Conservation (phyloP, 2,888 invertebrate species). For the Tigriopus californicus region DNA sequence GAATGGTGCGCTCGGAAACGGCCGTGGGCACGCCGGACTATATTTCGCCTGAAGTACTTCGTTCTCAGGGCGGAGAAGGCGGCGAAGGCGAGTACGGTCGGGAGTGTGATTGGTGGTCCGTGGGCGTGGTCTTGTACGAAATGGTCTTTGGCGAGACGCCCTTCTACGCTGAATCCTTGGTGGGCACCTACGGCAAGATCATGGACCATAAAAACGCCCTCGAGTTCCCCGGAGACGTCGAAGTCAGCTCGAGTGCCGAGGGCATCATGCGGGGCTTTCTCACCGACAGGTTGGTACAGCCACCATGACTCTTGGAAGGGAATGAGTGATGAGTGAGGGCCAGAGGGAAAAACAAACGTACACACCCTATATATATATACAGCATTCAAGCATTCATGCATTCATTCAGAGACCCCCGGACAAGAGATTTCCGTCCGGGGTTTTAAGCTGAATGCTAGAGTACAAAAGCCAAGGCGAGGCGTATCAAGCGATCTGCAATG, state of each 20-base stretch:
- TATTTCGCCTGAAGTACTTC: conserved; percentile 93
- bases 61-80: conserved; percentile 80
- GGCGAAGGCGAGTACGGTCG: conserved; percentile 87
- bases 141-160: conserved; percentile 98
- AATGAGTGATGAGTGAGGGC: too few species aligned
- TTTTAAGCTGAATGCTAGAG: too few species aligned
- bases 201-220: conserved; percentile 96
- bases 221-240: conserved; percentile 73
- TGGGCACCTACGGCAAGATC: conserved; percentile 95
- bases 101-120: conserved; percentile 98
- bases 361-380: too few species aligned
- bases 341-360: too few species aligned
- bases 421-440: too few species aligned
- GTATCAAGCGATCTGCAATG: too few species aligned
- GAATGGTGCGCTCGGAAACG: conserved; percentile 83
- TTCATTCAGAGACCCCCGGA: too few species aligned
- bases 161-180: conserved; percentile 93
- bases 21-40: conserved; percentile 99
- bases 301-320: too few species aligned
- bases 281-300: conserved; percentile 79
- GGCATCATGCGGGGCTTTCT: conserved; percentile 77
- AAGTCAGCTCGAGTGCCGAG: conserved; percentile 53
- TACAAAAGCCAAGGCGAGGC: too few species aligned
- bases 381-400: too few species aligned
- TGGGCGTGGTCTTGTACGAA: conserved; percentile 92